Conservation (phyloP, 2,113 vertebrate species). For the Siphamia tubifer region DNA sequence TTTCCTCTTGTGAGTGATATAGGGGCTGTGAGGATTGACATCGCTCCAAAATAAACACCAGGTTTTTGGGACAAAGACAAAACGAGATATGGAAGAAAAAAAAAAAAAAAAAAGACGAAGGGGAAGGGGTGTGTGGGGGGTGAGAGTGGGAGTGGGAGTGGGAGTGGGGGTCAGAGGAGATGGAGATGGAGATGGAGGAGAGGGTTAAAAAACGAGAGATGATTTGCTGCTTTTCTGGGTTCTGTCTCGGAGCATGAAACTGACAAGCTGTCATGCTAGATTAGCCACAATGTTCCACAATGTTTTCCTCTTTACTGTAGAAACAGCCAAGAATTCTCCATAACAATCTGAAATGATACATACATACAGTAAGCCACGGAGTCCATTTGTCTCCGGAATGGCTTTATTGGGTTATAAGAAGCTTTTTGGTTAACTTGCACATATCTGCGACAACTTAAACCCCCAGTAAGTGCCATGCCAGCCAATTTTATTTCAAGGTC, state of each 20-base stretch:
- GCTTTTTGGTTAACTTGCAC: conserved; percentile 28
- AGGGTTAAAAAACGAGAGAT: conserved; percentile 52
- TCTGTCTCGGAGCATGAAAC: conserved; percentile 67
- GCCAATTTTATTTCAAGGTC: conserved; percentile 24
- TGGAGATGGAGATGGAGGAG: not conserved
- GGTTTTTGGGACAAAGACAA: conserved; percentile 53
- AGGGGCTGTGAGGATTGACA: conserved; percentile 51
- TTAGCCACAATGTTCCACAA: conserved; percentile 65
- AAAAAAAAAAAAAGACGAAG: conserved; percentile 31
- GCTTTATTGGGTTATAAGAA: conserved; percentile 39
- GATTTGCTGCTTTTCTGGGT: conserved; percentile 67
- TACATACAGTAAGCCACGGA: conserved; percentile 16
- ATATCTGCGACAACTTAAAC: conserved; percentile 38
- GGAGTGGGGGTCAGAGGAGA: not conserved
- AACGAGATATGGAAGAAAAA: conserved; percentile 43
- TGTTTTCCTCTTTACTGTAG: conserved; percentile 65
- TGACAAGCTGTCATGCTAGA: conserved; percentile 71
- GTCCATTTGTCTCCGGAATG: conserved; percentile 40
- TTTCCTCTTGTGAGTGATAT: conserved; percentile 37
- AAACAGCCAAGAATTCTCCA: conserved; percentile 36
- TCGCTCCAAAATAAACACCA: conserved; percentile 65
- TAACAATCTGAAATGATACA: conserved; percentile 37
- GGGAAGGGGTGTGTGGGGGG: not conserved
- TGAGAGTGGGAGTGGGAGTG: conserved; percentile 1
- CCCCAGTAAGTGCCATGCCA: not conserved